phyloP scores from a whole-genome alignment of 2,113 vertebrate genomes.

The Entelurus aequoreus region DNA sequence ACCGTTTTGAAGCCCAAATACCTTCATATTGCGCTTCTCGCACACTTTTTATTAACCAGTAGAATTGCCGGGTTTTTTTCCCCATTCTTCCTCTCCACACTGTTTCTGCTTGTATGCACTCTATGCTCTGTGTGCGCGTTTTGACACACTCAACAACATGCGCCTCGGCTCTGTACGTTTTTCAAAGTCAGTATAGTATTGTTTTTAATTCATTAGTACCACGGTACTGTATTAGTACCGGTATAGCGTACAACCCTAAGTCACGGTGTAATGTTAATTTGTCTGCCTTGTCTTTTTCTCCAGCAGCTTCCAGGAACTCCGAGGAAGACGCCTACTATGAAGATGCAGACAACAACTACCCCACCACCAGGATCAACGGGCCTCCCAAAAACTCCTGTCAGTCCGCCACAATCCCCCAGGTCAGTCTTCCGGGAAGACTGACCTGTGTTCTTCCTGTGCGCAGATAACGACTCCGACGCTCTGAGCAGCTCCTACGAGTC shows the following conservation, averaged over 20 bases:
- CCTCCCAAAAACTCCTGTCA: slow-evolving; percentile 89
- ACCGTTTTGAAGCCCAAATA: too few species aligned
- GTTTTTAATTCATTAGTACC: too few species aligned
- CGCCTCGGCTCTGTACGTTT: too few species aligned
- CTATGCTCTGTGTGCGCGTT: too few species aligned
- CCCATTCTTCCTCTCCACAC: too few species aligned
- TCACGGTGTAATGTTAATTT: neutral
- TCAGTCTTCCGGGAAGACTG: neutral
- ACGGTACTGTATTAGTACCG: too few species aligned
- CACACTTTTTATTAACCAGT: too few species aligned
- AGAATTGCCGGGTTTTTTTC: too few species aligned
- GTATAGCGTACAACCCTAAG: neutral
- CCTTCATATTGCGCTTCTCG: too few species aligned
- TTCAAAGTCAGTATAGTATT: too few species aligned
- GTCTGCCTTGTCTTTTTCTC: neutral
- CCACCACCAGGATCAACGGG: slow-evolving; percentile 83
- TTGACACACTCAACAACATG: too few species aligned
- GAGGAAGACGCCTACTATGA: slow-evolving; percentile 92
- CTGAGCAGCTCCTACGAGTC: slow-evolving; percentile 98
- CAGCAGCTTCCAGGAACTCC: slow-evolving; percentile 84
- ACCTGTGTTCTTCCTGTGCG: slow-evolving; percentile 2
- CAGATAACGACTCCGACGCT: slow-evolving; percentile 95
- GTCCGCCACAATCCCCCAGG: slow-evolving; percentile 18
- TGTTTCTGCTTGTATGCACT: too few species aligned
- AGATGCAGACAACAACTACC: slow-evolving; percentile 94